Evolutionary conservation across 23 tunicate genomes (phyloP), one percentile per base, ranked within the genome.

Genomic region (Trididemnum miniatum): DNA sequence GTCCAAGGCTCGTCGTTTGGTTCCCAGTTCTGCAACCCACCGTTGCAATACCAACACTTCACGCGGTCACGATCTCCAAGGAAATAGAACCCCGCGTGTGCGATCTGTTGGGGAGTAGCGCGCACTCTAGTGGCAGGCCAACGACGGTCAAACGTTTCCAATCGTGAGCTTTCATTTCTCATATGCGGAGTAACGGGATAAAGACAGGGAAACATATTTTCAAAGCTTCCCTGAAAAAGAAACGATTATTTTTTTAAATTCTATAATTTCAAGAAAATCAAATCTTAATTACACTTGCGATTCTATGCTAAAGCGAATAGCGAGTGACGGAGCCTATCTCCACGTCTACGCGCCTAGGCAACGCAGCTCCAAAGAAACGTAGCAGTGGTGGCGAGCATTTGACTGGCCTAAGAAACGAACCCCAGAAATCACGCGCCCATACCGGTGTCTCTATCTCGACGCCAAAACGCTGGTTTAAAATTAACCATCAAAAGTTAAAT

Each of bases 31-130:
- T 88, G 92, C n/a, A 88, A 32, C 0, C 87, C 92, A 1, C 92
- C 92, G 71, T 88, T 88, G 40, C 92, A 88, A 76, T 88, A 75
- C 87, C 87, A 88, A 63, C 92, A 88, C 34, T 88, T 88, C 9
- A 79, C 92, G 32, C 80, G 37, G 59, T 88, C 92, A 22, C 92
- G 25, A 27, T 83, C 79, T 59, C 95, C 95, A 25, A 89, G 88
- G 65, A 83, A 89, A 52, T 82, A 89, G 67, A 89, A 83, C 2
- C 95, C 95, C 0, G 95, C 88, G 60, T 62, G 57, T 1, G 95
- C 88, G 3, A 89, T 89, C 65, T 89, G 95, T 84, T 71, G 51
- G 0, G 87, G 84, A 0, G 95, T 71, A 1, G 95, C 85, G 24
- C 72, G 59, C 18, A 89, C 69, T 59, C 65, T 57, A 63, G 51